Base-by-base conservation (phyloP, 2,888 invertebrate genomes). In the Thalpophila matura region DNA sequence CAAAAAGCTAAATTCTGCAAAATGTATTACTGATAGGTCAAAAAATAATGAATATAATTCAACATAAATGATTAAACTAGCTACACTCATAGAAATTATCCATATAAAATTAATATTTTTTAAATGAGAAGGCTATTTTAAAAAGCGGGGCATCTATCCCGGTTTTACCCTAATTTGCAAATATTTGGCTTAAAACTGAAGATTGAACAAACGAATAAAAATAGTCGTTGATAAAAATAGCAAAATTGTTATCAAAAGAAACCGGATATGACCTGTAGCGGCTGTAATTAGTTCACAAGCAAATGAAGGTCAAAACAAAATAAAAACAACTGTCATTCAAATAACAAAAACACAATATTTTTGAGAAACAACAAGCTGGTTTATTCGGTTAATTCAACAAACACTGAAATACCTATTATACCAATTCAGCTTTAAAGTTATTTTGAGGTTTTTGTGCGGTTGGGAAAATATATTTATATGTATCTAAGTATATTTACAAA, bases 371-470 rank as follows among this genome's bases (percentile, higher is more conserved):
- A 55, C n/a, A 16, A 18, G 0, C 24, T 37, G 22, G n/a, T 40
- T 10, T 7, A n/a, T 18, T 14, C 10, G 22, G n/a, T 40, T 10
- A 10, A n/a, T 18, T 14, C 10, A 24, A 12, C 12, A 20, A 20
- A 18, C 24, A 9, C 10, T 33, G 4, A n/a, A 10, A 24, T 24
- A 35, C 7, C 22, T 12, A 5, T n/a, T 14, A 4, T 16, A 18
- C 4, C 16, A 27, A 12, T 35, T 14, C 0, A 0, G 3, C 3
- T 31, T 5, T 22, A 9, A 4, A 12, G 26, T 38, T 62, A n/a
- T 62, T 45, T 26, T 31, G 10, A 38, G 5, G 0, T 33, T 12
- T 2, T 38, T 24, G 5, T 63, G 46, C 22, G 38, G 33, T 47
- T n/a, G 2, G 22, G 7, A 16, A 38, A 33, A 22, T 46, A 6